These are phyloP conservation scores for Stenodera caucasica DNA, from an alignment of 2,888 invertebrate genomes.

Conservation along the genomic window DNA sequence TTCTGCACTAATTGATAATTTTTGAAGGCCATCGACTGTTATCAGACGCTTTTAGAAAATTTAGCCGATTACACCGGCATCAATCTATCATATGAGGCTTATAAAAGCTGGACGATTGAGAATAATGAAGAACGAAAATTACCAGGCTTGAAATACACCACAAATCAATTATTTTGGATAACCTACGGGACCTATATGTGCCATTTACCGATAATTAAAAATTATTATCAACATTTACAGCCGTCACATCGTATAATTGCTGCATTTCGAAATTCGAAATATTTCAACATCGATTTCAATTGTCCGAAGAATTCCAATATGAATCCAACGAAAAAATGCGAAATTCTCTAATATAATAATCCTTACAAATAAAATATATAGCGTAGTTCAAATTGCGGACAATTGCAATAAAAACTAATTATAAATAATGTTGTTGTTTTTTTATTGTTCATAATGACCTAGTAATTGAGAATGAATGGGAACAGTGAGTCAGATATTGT, in stretches of 20 bases:
- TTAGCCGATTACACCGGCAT: slow-evolving; percentile 89
- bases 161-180: slow-evolving; percentile 58
- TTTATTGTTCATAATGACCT: slow-evolving; percentile 6
- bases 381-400: neutral
- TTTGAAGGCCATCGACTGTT: neutral
- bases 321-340: slow-evolving; percentile 32
- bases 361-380: slow-evolving; percentile 12
- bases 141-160: slow-evolving; percentile 69
- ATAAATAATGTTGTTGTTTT: slow-evolving; percentile 12
- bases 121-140: slow-evolving; percentile 66
- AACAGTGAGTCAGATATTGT: neutral
- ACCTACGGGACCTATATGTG: slow-evolving; percentile 24
- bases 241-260: slow-evolving; percentile 23
- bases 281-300: slow-evolving; percentile 28
- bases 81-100: slow-evolving; percentile 81
- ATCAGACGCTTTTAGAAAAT: slow-evolving; percentile 61
- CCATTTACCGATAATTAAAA: slow-evolving; percentile 10
- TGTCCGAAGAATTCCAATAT: slow-evolving; percentile 26
- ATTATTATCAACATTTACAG: slow-evolving; percentile 11
- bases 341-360: slow-evolving; percentile 12
- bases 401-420: slow-evolving; percentile 19
- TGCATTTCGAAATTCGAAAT: slow-evolving; percentile 25
- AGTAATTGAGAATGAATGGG: neutral
- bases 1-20: neutral
- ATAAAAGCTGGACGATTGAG: slow-evolving; percentile 69